Evolutionary conservation across 2,113 vertebrate genomes (phyloP).

Genomic region (Notarius lentiginosus): DNA sequence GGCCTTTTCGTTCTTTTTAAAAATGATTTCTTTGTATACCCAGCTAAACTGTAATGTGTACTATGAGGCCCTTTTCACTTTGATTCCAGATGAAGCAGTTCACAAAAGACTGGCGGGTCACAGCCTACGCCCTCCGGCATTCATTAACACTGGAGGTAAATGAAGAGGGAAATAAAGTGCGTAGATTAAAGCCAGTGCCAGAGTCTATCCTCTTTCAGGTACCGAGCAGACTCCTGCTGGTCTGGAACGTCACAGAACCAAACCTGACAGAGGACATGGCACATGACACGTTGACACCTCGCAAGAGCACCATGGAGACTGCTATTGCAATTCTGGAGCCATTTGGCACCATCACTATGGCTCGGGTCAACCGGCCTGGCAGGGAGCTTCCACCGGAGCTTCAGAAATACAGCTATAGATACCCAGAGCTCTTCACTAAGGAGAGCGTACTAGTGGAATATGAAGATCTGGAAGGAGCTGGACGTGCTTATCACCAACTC

Average conservation of each 20-base stretch:
- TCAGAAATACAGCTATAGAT: conserved; percentile 54
- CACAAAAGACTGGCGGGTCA: conserved; percentile 59
- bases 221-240: conserved; percentile 51
- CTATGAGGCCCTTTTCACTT: background rate
- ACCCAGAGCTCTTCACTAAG: conserved; percentile 52
- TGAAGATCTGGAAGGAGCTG: conserved; percentile 56
- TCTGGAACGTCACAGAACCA: conserved; percentile 53
- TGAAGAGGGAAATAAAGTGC: conserved; percentile 57
- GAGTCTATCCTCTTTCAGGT: conserved; percentile 53
- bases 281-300: background rate
- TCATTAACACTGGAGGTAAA: conserved; percentile 57
- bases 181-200: conserved; percentile 49
- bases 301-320: conserved; percentile 49
- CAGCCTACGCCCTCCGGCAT: conserved; percentile 51
- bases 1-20: no score
- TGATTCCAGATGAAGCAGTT: conserved; percentile 52
- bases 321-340: conserved; percentile 52
- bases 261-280: background rate
- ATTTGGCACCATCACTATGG: conserved; percentile 55
- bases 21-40: background rate
- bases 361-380: conserved; percentile 53
- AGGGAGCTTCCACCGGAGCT: conserved; percentile 56
- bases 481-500: conserved; percentile 53
- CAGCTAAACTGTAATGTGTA: background rate
- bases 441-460: conserved; percentile 60